These are phyloP conservation scores for Troilus luridus DNA, from an alignment of 2,888 invertebrate genomes.

Conservation along the genomic window DNA sequence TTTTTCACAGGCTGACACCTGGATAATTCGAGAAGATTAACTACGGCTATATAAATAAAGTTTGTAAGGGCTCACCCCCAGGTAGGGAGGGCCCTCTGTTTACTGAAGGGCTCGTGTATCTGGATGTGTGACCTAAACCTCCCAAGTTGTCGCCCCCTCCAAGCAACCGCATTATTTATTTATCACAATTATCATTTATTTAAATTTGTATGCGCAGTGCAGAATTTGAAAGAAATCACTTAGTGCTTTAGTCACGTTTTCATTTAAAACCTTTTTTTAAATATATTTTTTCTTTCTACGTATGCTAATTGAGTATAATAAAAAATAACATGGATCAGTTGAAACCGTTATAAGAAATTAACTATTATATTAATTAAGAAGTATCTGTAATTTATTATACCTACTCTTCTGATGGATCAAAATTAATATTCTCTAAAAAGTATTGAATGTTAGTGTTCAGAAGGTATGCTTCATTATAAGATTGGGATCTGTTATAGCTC, in stretches of 20 bases:
- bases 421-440: too few relatives aligned
- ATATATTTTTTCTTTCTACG: too few relatives aligned
- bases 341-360: too few relatives aligned
- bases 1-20: constrained; percentile 19
- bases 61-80: constrained; percentile 17
- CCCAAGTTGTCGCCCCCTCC: background rate
- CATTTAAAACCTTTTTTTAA: background rate
- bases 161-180: background rate
- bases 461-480: too few relatives aligned
- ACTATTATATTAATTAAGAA: too few relatives aligned
- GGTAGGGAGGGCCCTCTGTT: constrained; percentile 1
- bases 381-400: too few relatives aligned
- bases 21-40: constrained; percentile 40
- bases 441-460: too few relatives aligned
- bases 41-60: constrained; percentile 35
- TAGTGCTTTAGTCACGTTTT: background rate
- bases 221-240: background rate
- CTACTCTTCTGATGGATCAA: too few relatives aligned
- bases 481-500: too few relatives aligned
- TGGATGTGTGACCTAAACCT: background rate
- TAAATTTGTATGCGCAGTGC: background rate
- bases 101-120: background rate
- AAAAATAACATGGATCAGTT: too few relatives aligned
- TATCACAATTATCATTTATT: background rate
- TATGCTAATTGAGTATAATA: too few relatives aligned